phyloP scores from a whole-genome alignment of 2,113 vertebrate genomes.

The Hydrochoerus hydrochaeris region DNA sequence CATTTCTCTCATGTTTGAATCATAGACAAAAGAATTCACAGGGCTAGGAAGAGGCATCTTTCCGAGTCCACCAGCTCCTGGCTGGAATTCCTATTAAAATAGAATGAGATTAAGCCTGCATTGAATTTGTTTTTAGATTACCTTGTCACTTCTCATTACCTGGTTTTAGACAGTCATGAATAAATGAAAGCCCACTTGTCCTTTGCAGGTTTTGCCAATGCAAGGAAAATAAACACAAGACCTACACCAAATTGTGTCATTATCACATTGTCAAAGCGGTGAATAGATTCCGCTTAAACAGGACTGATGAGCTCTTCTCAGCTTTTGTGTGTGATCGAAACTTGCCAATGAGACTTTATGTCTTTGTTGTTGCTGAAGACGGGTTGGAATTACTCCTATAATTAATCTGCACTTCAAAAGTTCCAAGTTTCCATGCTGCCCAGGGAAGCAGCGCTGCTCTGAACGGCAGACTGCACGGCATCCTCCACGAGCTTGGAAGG shows the following conservation, averaged over 20 bases:
- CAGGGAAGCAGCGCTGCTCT: neutral
- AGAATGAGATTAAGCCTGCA: conserved; percentile 63
- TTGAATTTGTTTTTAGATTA: conserved; percentile 75
- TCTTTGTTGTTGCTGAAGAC: neutral
- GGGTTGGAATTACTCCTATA: neutral
- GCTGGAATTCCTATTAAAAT: conserved; percentile 66
- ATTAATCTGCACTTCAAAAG: neutral
- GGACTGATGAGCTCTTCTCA: neutral
- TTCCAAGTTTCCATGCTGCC: neutral
- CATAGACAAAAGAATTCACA: neutral
- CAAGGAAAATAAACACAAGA: neutral
- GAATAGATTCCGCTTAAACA: neutral
- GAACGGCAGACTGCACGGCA: too few relatives aligned
- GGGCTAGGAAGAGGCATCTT: neutral
- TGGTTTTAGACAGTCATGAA: conserved; percentile 43
- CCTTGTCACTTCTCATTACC: conserved; percentile 72
- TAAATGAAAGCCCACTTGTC: neutral
- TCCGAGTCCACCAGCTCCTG: neutral
- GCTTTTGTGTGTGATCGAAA: neutral
- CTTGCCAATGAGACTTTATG: neutral
- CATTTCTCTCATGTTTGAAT: conserved; percentile 42
- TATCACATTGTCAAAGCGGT: neutral
- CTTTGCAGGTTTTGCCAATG: neutral
- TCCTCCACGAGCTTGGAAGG: too few relatives aligned
- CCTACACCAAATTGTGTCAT: neutral